phyloP scores from a whole-genome alignment of 2,888 invertebrate genomes.

The Pollenia griseotomentosa region DNA sequence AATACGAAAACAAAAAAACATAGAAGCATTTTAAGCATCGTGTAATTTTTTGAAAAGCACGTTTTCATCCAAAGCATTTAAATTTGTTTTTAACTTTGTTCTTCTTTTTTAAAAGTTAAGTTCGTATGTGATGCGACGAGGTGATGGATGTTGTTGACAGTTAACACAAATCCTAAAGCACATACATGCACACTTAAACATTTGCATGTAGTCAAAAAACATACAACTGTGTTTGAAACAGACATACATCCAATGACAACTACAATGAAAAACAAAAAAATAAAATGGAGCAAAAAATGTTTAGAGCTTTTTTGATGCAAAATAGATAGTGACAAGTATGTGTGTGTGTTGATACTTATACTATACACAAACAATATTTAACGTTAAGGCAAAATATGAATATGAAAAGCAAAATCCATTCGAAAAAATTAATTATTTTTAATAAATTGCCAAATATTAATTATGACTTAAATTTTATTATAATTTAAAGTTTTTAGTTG shows the following conservation, averaged over 20 bases:
- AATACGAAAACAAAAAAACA: background rate
- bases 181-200: background rate
- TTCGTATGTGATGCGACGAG: conserved; percentile 30
- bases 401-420: too few species aligned
- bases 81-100: conserved; percentile 35
- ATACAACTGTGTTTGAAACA: background rate
- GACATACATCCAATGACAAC: background rate
- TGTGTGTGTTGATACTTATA: too few species aligned
- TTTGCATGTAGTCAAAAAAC: background rate
- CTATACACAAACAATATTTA: too few species aligned
- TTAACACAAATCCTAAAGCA: conserved; percentile 50
- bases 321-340: background rate
- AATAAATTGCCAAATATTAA: too few species aligned
- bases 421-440: too few species aligned
- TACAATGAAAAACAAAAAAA: too few species aligned
- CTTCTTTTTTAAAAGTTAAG: conserved; percentile 7
- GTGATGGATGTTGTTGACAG: conserved; percentile 60
- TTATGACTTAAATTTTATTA: too few species aligned
- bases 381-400: too few species aligned
- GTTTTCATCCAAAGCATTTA: conserved; percentile 45
- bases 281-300: background rate
- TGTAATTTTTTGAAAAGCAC: conserved; percentile 49
- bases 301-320: conserved; percentile 3
- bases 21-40: conserved; percentile 30
- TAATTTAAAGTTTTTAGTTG: too few species aligned